Base-by-base conservation (phyloP, 2,888 invertebrate species). In the Rhopalosiphum nymphaeae region DNA sequence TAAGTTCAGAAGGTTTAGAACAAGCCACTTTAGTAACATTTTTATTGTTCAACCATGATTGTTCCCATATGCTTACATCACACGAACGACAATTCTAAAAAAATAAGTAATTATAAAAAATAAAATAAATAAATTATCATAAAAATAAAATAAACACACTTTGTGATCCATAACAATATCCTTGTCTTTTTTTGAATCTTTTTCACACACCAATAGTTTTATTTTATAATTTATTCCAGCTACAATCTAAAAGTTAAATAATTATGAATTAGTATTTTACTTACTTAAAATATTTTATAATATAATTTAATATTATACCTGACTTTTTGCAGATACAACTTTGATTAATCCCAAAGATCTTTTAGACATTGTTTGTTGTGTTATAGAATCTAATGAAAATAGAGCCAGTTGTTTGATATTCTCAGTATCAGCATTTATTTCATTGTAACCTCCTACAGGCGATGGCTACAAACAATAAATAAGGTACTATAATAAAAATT, bases 21-120 rank as follows among this genome's bases (percentile, higher is more conserved):
- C 94, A 94, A 90, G 49, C 86, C 9, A 94, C 94, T 94, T 94
- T 95, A 42, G 95, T 95, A 5, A 95, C 91, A 91, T 95, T 95
- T 56, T 87, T 95, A n/a, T 91, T 92, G 57, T 95, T 95, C 42
- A 94, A 44, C 95, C 95, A 95, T 11, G 95, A 94, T 85, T 95
- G 95, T 61, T 95, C 95, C 95, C 95, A 94, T 36, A 95, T 94
- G 7, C 94, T 94, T 29, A 95, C 78, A 36, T 94, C 90, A 85
- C 95, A 95, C 29, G 94, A 89, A 88, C 94, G 94, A 42, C 94
- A 91, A 9, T 84, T 92, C 95, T 95, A 93, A 42, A 95, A 94
- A 90, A 93, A 42, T 5, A 42, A 86, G 67, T 91, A 49, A 16
- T 42, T 85, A 53, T 42, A 87, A 21, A 9, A 2, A 78, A 26